A percentile compares a stretch with the other conserved stretches of the same genome.
Evolutionary conservation across 1,140 invertebrate genomes (phyloP).

Genomic region (Phthorimaea operculella): DNA sequence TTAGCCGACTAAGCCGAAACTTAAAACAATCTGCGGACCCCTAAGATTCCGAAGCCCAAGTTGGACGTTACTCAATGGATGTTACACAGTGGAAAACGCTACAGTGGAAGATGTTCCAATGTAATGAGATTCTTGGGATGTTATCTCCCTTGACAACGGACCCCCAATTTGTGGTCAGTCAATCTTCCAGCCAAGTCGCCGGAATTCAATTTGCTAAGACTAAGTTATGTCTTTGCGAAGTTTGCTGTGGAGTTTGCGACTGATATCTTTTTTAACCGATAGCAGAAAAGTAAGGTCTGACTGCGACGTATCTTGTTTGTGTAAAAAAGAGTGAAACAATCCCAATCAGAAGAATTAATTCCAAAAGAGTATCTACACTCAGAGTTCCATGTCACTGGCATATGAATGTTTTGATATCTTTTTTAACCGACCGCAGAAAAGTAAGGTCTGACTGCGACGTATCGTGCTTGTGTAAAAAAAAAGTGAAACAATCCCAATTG

Average conservation of each 20-base stretch:
- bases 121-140: slow-evolving; percentile 61
- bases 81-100: slow-evolving; percentile 30
- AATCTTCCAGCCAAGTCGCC: slow-evolving; percentile 42
- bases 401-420: too few relatives aligned
- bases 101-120: slow-evolving; percentile 17
- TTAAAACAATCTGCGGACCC: neutral
- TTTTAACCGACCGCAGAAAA: too few relatives aligned
- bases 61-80: neutral
- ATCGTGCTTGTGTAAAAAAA: too few relatives aligned
- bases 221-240: slow-evolving; percentile 39
- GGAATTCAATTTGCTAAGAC: slow-evolving; percentile 60
- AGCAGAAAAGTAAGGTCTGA: too few relatives aligned
- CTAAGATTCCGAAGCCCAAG: neutral
- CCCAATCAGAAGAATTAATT: too few relatives aligned
- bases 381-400: too few relatives aligned
- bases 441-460: too few relatives aligned
- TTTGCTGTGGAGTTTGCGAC: neutral
- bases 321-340: too few relatives aligned
- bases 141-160: slow-evolving; percentile 57
- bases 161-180: slow-evolving; percentile 62
- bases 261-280: too few relatives aligned
- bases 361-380: too few relatives aligned
- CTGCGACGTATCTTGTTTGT: too few relatives aligned
- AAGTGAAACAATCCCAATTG: too few relatives aligned
- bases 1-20: neutral